Evolutionary conservation across 2,113 vertebrate species (phyloP), one percentile per base, ranked within the genome.

Genomic region (Xenopus tropicalis): DNA sequence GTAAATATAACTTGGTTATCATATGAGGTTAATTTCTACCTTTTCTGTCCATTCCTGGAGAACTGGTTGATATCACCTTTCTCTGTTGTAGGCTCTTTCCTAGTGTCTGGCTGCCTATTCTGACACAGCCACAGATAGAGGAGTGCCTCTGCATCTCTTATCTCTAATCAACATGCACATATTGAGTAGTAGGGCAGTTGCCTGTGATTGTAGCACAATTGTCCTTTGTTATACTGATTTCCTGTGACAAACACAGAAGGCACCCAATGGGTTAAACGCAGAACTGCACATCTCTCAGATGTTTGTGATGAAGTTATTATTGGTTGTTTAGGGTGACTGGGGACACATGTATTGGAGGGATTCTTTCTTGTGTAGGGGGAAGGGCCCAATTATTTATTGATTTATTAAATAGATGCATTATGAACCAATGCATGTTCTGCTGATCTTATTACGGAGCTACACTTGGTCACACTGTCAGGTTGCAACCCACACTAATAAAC

Each of bases 361-460:
- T 54, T 63, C n/a, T 12, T 25, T 54, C 46, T 63, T 44, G 59
- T 24, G 37, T 12, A 43, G 59, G 46, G 56, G 57, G 66, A 63
- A 61, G 44, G 46, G 46, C 43, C 62, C 69, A 52, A 63, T 76
- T 76, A 76, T 56, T 37, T 54, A 76, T 69, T 76, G 73, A 76
- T 76, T 76, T 76, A 59, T 61, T 63, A 76, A 76, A 76, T 76
- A 58, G 61, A 69, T 76, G 66, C 48, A 76, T 76, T 76, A 69
- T 63, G 56, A 76, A 58, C 14, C 66, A 76, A 63, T 76, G 59
- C 73, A 76, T 76, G 73, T 61, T 69, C 66, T 44, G 48, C 29
- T 62, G 20, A 25, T 63, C 24, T 37, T 11, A 20, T 54, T 63
- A 76, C 56, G 48, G 25, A 54, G 59, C 58, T 62, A 25, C n/a